Base-by-base conservation (phyloP, 2,888 invertebrate species). In the Taphrorychus bicolor region DNA sequence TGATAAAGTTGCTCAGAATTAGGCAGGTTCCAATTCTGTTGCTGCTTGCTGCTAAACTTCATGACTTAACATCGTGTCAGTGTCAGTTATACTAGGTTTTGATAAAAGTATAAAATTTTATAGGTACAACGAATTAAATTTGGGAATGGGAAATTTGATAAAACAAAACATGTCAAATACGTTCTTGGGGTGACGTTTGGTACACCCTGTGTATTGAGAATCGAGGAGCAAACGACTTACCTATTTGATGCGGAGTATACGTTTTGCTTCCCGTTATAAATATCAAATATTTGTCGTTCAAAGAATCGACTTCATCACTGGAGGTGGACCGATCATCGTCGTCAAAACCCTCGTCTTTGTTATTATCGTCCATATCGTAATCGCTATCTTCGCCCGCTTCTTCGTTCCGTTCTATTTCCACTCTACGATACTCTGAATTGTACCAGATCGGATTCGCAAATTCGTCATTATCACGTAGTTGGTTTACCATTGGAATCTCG, bases 261-360 rank as follows among this genome's bases (percentile, higher is more conserved):
- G 94, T 93, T 80, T 90, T 88, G 3, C 89, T 89, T 0, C 94
- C 94, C 19, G 91, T 92, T 1, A 93, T 92, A 80, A 93, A 94
- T 72, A 94, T 93, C 18, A 94, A 84, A 80, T 89, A 89, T 77
- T 91, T 93, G 73, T 89, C 78, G 22, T 59, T 72, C 67, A 64
- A 58, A 65, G 65, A 57, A 52, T 75, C 75, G 18, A 70, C 66
- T 62, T 73, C 76, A 42, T 66, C 70, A 24, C 75, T 73, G 17
- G 72, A 71, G 21, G 77, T 72, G 1, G 78, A 78, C 60, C 70
- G 71, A n/a, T 74, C 75, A 49, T 74, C 75, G 52, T 76, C 76
- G 64, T 71, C 71, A 22, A 70, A 71, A 3, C 71, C 72, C 53
- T 74, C 73, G 18, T 73, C 75, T 53, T 73, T 71, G 16, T 71